phyloP scores from a whole-genome alignment of 2,797 vertebrate genomes.

The Borostomias antarcticus region DNA sequence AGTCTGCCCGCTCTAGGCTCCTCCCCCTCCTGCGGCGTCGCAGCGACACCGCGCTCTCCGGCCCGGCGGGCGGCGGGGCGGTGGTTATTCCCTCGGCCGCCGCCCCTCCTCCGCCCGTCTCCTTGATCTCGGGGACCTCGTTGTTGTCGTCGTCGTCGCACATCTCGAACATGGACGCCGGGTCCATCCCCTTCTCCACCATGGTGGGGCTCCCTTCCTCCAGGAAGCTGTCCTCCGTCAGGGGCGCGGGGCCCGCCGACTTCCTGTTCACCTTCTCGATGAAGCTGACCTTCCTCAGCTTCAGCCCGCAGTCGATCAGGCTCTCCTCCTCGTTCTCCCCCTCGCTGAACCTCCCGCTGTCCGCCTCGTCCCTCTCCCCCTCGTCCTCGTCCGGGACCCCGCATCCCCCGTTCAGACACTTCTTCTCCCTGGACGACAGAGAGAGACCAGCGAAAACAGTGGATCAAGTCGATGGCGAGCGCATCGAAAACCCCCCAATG shows the following conservation, averaged over 20 bases:
- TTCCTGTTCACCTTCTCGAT: constrained; percentile 86
- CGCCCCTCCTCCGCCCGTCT: constrained; percentile 44
- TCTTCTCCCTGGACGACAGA: constrained; percentile 72
- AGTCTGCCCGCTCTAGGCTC: constrained; percentile 68
- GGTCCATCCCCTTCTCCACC: constrained; percentile 94
- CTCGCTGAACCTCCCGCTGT: constrained; percentile 76
- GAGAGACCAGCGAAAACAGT: not conserved
- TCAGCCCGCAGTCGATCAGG: constrained; percentile 88
- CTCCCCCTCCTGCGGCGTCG: constrained; percentile 66
- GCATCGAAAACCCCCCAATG: no score
- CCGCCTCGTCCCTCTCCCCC: constrained; percentile 81
- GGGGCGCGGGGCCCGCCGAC: constrained; percentile 44
- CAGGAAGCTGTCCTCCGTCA: constrained; percentile 80
- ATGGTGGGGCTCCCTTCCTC: constrained; percentile 96
- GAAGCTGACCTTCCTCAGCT: constrained; percentile 95
- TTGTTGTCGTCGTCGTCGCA: constrained; percentile 87
- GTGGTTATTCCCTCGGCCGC: constrained; percentile 40
- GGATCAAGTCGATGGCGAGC: no score
- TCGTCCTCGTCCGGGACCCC: constrained; percentile 88
- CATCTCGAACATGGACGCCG: constrained; percentile 86
- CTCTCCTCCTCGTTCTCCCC: constrained; percentile 88
- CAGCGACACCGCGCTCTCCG: constrained; percentile 67
- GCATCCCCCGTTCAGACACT: constrained; percentile 91
- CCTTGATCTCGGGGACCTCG: constrained; percentile 70
- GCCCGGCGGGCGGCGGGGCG: constrained; percentile 21